Conservation (phyloP, 2,113 vertebrate genomes). For the Hippocampus zosterae region DNA sequence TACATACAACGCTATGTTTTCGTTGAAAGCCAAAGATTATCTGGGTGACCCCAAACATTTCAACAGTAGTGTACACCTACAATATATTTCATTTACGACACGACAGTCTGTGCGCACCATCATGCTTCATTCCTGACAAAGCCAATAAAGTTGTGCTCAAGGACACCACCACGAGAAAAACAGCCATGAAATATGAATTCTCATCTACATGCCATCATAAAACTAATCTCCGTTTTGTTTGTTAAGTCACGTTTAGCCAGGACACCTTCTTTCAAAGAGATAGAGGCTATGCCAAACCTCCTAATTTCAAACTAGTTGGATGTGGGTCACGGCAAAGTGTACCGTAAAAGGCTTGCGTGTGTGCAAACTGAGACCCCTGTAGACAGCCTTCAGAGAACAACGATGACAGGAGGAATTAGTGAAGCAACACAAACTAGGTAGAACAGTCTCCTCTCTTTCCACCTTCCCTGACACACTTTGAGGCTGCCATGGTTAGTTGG, state of each 20-base stretch:
- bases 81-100: not conserved
- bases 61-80: not conserved
- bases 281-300: conserved; percentile 22
- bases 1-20: not conserved
- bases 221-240: not conserved
- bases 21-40: not conserved
- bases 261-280: not conserved
- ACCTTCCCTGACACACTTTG: not conserved
- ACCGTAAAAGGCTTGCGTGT: conserved; percentile 33
- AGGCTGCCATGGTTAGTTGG: conserved; percentile 5
- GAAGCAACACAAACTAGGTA: conserved; percentile 49
- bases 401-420: conserved; percentile 59
- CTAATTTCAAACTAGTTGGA: conserved; percentile 24
- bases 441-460: conserved; percentile 33
- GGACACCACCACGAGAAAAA: not conserved
- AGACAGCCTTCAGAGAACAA: conserved; percentile 55
- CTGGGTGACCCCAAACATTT: not conserved
- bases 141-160: not conserved
- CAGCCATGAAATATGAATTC: not conserved
- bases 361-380: conserved; percentile 33
- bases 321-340: conserved; percentile 27
- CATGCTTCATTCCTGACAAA: not conserved
- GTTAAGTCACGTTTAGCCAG: not conserved
- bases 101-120: not conserved
- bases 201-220: not conserved